Percentiles rank a stretch among this genome's conserved stretches.
These are phyloP conservation scores for Phasianus colchicus DNA, from an alignment of 2,113 vertebrate genomes.

Conservation along the genomic window DNA sequence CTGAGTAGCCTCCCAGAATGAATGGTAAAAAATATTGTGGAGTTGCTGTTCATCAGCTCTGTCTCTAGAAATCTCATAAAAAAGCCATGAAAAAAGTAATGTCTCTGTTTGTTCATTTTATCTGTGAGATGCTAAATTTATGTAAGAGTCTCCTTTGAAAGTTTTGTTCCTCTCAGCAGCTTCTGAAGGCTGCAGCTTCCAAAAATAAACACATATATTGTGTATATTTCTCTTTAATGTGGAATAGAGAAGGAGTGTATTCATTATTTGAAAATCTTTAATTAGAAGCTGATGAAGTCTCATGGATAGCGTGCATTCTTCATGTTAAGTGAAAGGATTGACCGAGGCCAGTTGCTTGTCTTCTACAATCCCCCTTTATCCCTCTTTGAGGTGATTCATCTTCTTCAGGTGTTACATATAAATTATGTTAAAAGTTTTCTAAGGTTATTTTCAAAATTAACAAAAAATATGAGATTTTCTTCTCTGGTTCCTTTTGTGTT, in stretches of 20 bases:
- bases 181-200: neutral
- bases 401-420: neutral
- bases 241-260: neutral
- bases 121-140: neutral
- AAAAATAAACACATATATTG: neutral
- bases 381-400: neutral
- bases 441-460: rapidly evolving
- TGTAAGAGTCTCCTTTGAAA: neutral
- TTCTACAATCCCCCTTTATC: rapidly evolving
- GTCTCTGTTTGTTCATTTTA: neutral
- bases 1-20: neutral
- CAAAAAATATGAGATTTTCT: neutral
- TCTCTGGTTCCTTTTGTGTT: neutral
- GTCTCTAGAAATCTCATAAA: neutral
- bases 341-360: neutral
- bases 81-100: neutral
- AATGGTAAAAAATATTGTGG: neutral
- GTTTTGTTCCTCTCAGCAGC: neutral
- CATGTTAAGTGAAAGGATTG: neutral
- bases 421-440: neutral
- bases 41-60: neutral
- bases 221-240: neutral
- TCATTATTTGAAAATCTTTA: neutral
- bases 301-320: rapidly evolving
- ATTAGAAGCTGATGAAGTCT: neutral